A percentile compares a stretch with the other conserved stretches of the same genome.
These are phyloP conservation scores for Strigamia transsilvanica DNA, from an alignment of 2,888 invertebrate species.

Conservation along the genomic window DNA sequence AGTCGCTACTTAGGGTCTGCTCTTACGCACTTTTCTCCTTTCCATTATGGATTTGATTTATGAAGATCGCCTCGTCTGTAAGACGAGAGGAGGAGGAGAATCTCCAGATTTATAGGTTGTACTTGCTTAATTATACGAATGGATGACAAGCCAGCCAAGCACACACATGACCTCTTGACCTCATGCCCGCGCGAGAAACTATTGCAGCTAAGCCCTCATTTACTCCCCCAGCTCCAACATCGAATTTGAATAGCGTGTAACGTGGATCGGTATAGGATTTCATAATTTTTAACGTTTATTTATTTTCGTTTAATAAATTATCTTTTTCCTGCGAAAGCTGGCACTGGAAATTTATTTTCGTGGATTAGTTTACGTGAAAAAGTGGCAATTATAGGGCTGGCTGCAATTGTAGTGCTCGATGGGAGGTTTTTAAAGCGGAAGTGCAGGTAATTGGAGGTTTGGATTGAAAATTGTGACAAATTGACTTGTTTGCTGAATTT, in stretches of 20 bases:
- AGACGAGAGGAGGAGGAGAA: constrained; percentile 33
- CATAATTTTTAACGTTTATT: neutral
- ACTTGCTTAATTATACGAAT: constrained; percentile 44
- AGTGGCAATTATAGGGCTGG: constrained; percentile 15
- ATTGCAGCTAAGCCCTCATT: constrained; percentile 36
- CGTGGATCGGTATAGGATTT: neutral
- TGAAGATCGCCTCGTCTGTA: constrained; percentile 36
- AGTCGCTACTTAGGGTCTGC: constrained; percentile 10
- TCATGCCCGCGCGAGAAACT: constrained; percentile 33
- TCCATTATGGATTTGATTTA: constrained; percentile 39
- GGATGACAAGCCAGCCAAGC: constrained; percentile 44
- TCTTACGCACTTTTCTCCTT: constrained; percentile 11
- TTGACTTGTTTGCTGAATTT: neutral
- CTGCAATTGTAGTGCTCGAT: neutral
- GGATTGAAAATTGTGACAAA: constrained; percentile 30
- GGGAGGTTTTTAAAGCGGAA: constrained; percentile 30
- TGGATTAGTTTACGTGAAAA: neutral
- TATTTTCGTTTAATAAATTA: neutral
- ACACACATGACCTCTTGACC: constrained; percentile 32
- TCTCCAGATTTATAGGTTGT: constrained; percentile 5
- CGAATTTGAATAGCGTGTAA: neutral
- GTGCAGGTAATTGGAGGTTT: neutral
- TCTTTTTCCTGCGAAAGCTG: neutral
- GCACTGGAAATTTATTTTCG: neutral
- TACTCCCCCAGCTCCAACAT: neutral